A percentile compares a stretch with the other conserved stretches of the same genome.
phyloP scores from a whole-genome alignment of 1,140 invertebrate genomes.

The Diachasmimorpha longicaudata region DNA sequence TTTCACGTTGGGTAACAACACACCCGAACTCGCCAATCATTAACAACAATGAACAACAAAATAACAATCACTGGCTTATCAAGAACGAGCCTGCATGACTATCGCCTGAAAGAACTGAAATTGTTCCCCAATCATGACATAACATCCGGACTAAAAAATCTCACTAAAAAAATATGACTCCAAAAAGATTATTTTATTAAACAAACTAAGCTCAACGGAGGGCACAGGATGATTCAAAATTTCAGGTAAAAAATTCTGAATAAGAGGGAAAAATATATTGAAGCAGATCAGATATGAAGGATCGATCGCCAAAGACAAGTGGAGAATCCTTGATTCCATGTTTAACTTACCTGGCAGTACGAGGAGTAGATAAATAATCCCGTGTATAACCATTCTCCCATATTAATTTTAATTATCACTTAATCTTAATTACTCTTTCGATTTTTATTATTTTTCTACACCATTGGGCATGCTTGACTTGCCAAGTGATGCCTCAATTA shows the following conservation, averaged over 20 bases:
- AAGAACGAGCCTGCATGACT: background rate
- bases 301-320: background rate
- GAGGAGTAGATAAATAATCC: background rate
- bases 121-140: background rate
- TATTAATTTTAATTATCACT: background rate
- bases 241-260: background rate
- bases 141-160: background rate
- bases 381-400: slow-evolving; percentile 1
- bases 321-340: slow-evolving; percentile 4
- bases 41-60: background rate
- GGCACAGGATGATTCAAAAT: too few relatives aligned
- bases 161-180: too few relatives aligned
- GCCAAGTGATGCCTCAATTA: background rate
- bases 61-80: background rate
- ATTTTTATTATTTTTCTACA: background rate
- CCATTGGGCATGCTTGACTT: too few relatives aligned
- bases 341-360: slow-evolving; percentile 3
- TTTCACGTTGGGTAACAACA: too few relatives aligned
- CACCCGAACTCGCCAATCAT: too few relatives aligned
- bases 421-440: background rate
- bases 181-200: too few relatives aligned
- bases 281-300: background rate
- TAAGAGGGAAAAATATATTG: background rate
- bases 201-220: too few relatives aligned
- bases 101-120: background rate